A percentile compares a stretch with the other conserved stretches of the same genome.
Evolutionary conservation across 2,113 vertebrate species (phyloP).

Genomic region (Puffinus mauretanicus): DNA sequence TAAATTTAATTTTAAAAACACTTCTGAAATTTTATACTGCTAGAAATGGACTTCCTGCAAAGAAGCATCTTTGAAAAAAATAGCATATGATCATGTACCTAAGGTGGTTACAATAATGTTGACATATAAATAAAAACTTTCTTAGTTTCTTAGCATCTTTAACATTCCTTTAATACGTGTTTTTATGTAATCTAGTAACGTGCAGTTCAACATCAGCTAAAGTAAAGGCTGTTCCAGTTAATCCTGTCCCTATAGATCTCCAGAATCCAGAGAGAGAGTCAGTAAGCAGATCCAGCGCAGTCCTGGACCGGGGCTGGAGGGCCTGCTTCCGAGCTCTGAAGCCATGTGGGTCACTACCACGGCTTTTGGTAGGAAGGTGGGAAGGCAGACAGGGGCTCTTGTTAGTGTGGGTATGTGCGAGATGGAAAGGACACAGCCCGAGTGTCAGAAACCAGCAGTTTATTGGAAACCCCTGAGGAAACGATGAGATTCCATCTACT

Average conservation of each 20-base stretch:
- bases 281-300: fast-evolving
- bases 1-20: background rate
- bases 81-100: background rate
- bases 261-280: background rate
- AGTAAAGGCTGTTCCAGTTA: background rate
- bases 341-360: fast-evolving
- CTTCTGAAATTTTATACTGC: background rate
- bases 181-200: background rate
- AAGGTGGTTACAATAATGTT: background rate
- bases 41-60: background rate
- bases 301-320: background rate
- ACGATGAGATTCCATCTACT: background rate
- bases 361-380: background rate
- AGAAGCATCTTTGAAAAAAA: background rate
- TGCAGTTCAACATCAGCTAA: background rate
- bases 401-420: fast-evolving
- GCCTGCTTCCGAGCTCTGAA: background rate
- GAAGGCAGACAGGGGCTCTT: background rate
- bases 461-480: background rate
- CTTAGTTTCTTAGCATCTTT: background rate
- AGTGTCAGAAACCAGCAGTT: background rate
- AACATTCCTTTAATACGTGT: background rate
- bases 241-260: background rate
- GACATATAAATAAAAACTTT: background rate
- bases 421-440: fast-evolving